Evolutionary conservation across 2,113 vertebrate genomes (phyloP).

Genomic region (Numida meleagris): DNA sequence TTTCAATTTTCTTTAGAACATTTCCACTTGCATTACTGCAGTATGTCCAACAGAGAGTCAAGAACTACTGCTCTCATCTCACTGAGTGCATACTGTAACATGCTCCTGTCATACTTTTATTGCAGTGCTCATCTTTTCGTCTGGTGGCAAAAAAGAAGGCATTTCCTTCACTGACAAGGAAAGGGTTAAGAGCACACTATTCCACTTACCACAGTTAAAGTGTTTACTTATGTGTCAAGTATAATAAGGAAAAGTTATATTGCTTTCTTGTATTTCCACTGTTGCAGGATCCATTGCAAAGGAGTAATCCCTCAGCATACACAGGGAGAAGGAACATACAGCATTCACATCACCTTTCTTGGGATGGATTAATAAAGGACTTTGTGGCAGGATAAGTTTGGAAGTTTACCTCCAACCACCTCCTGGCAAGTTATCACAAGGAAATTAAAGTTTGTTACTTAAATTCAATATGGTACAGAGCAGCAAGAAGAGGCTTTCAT

Average conservation of each 20-base stretch:
- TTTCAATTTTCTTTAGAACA: neutral
- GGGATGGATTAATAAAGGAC: neutral
- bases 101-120: neutral
- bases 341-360: neutral
- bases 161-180: neutral
- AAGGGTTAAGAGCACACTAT: neutral
- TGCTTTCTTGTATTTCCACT: neutral
- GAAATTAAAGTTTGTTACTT: neutral
- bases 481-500: neutral
- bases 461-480: neutral
- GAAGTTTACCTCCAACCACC: neutral
- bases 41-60: neutral
- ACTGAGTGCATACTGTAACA: neutral
- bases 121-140: neutral
- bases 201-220: neutral
- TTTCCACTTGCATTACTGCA: neutral
- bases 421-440: neutral
- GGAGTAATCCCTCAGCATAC: accelerated
- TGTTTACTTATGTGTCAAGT: neutral
- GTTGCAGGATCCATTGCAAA: neutral
- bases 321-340: too few relatives aligned
- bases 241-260: neutral
- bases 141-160: accelerated
- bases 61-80: neutral
- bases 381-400: neutral